phyloP scores from a whole-genome alignment of 2,797 vertebrate species.

The Euthynnus affinis region DNA sequence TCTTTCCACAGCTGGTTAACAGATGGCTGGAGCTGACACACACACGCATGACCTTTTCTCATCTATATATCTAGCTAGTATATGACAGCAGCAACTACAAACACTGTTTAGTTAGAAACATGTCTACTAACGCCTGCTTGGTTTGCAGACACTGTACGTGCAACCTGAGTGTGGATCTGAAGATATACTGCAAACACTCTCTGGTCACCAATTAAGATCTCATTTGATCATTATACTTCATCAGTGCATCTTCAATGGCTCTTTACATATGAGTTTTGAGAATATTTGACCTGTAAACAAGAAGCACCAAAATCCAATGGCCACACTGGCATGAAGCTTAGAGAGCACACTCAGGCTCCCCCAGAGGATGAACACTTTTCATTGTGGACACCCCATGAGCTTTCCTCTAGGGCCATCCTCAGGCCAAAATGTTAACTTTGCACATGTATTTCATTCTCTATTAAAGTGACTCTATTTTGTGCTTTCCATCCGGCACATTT shows the following conservation, averaged over 20 bases:
- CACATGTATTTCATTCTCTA: not conserved
- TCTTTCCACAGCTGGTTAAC: constrained; percentile 74
- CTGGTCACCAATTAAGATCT: not conserved
- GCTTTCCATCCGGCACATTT: not conserved
- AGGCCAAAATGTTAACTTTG: not conserved
- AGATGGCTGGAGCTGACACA: constrained; percentile 65
- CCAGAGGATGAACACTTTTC: not conserved
- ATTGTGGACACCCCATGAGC: not conserved
- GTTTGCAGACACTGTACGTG: not conserved
- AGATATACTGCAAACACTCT: not conserved
- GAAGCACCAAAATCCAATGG: too few relatives aligned
- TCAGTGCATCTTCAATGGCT: not conserved
- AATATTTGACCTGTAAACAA: too few relatives aligned
- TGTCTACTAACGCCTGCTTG: not conserved
- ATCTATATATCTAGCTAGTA: constrained; percentile 35
- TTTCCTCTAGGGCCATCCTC: not conserved
- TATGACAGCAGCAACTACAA: constrained; percentile 11
- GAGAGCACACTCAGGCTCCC: not conserved
- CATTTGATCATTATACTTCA: not conserved
- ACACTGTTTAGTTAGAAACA: constrained; percentile 10
- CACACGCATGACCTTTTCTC: constrained; percentile 38
- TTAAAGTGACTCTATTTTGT: not conserved
- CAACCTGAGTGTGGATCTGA: too few relatives aligned
- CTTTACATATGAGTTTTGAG: not conserved
- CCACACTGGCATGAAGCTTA: too few relatives aligned